Base-by-base conservation (phyloP, 2,113 vertebrate species). In the Bubo bubo region DNA sequence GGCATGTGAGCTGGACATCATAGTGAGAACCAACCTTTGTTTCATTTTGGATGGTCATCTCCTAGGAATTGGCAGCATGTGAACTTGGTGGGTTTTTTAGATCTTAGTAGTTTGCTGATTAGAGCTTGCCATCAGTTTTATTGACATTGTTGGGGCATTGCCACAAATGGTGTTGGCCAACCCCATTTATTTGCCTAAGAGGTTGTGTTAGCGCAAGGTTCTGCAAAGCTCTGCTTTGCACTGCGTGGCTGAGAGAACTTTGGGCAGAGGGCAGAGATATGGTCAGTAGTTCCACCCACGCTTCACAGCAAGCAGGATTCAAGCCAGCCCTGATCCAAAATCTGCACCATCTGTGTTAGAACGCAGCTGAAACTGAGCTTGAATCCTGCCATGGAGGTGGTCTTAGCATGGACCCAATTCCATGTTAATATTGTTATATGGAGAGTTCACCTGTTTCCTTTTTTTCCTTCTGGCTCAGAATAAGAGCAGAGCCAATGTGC, bases 141-240 rank as follows among this genome's bases (percentile, higher is more conserved):
- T 94, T 94, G 62, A 95, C 34, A 4, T 37, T 76, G 34, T 70
- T 95, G 88, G 82, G 63, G 3, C 63, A 50, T 60, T 86, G 87
- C 89, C 84, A 93, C 37, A 50, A 73, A 64, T 3, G 5, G 8
- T 82, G 77, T 97, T 96, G 66, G 43, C 70, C 53, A 73, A 73
- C 74, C 14, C 39, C 19, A 26, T 79, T 79, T 94, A 77, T 95
- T 96, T 95, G 67, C 32, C 67, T 45, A 45, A 88, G 75, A 87
- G 80, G 45, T 82, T 93, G 55, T 79, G 15, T 82, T 91, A 76
- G 66, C 59, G 71, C 94, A 95, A 89, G 88, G 93, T 91, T 97
- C 94, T 91, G 76, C 58, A 87, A 73, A 95, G 70, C 47, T 87
- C 35, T 19, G 3, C 71, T 95, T 73, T 74, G 27, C 27, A 6